These are phyloP conservation scores for Nasonia vitripennis DNA, from an alignment of 1,140 invertebrate genomes.

Conservation along the genomic window DNA sequence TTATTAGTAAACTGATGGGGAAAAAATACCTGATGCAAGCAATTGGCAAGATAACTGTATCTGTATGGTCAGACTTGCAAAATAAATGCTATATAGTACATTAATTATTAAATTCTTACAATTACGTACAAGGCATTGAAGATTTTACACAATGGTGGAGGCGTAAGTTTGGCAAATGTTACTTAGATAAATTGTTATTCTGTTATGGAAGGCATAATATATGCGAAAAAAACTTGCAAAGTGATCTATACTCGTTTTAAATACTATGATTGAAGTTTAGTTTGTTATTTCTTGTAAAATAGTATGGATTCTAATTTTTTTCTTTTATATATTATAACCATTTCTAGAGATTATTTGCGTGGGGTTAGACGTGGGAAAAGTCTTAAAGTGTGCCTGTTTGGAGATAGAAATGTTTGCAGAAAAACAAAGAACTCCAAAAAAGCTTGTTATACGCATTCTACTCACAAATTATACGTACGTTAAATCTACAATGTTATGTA, in stretches of 20 bases:
- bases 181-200: slow-evolving; percentile 48
- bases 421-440: slow-evolving; percentile 30
- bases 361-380: slow-evolving; percentile 22
- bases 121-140: slow-evolving; percentile 29
- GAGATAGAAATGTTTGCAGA: slow-evolving; percentile 38
- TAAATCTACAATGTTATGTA: slow-evolving; percentile 58
- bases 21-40: slow-evolving; percentile 23
- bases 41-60: not conserved
- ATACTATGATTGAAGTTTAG: slow-evolving; percentile 20
- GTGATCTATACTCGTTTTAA: slow-evolving; percentile 24
- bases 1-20: not conserved
- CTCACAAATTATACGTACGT: slow-evolving; percentile 58
- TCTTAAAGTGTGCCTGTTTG: slow-evolving; percentile 41
- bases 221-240: slow-evolving; percentile 14
- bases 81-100: slow-evolving; percentile 30
- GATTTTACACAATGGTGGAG: slow-evolving; percentile 47
- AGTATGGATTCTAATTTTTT: slow-evolving; percentile 21
- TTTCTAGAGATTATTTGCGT: slow-evolving; percentile 41
- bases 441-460: slow-evolving; percentile 48
- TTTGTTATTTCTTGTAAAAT: slow-evolving; percentile 46
- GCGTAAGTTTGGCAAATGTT: slow-evolving; percentile 50
- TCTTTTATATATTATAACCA: slow-evolving; percentile 37
- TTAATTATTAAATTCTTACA: slow-evolving; percentile 32
- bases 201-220: slow-evolving; percentile 18
- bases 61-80: slow-evolving; percentile 23